These are phyloP conservation scores for Drosophila sp. DNA, from an alignment of 1,140 invertebrate species.

Conservation along the genomic window DNA sequence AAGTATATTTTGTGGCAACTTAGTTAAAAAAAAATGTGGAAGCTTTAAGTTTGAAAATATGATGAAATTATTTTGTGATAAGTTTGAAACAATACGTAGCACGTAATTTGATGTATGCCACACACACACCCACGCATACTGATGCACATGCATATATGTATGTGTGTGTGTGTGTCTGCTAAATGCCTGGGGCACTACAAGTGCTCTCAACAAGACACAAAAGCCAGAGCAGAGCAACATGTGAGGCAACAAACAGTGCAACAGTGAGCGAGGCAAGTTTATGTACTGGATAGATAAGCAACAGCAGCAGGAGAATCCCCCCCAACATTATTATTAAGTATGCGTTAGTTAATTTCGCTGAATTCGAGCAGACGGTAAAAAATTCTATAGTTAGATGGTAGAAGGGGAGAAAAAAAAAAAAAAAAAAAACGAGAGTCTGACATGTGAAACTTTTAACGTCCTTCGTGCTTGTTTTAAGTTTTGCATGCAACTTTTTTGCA, in stretches of 20 bases:
- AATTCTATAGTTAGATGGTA: not conserved
- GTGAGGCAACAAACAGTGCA: conserved; percentile 13
- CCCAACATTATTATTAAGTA: conserved; percentile 60
- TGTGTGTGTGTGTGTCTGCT: not conserved
- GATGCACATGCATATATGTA: not conserved
- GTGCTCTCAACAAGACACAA: conserved; percentile 13
- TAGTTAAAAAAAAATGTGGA: not conserved
- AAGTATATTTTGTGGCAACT: not conserved
- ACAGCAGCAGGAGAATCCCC: not conserved
- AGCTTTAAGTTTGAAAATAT: conserved; percentile 45
- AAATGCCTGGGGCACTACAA: conserved; percentile 27
- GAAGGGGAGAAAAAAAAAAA: not conserved
- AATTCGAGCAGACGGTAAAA: conserved; percentile 25
- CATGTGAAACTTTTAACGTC: conserved; percentile 22
- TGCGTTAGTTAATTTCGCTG: conserved; percentile 59
- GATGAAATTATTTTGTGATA: conserved; percentile 42
- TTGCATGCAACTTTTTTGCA: conserved; percentile 52
- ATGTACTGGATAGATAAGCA: conserved; percentile 32
- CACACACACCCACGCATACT: conserved; percentile 36
- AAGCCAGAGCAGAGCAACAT: conserved; percentile 28
- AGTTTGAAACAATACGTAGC: conserved; percentile 43
- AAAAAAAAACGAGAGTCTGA: conserved; percentile 5
- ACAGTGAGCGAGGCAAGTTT: conserved; percentile 8
- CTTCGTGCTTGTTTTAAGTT: conserved; percentile 62
- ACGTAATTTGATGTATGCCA: conserved; percentile 36